Evolutionary conservation across 2,797 vertebrate genomes (phyloP), one percentile per base, ranked within the genome.

Genomic region (Alectoris magna): DNA sequence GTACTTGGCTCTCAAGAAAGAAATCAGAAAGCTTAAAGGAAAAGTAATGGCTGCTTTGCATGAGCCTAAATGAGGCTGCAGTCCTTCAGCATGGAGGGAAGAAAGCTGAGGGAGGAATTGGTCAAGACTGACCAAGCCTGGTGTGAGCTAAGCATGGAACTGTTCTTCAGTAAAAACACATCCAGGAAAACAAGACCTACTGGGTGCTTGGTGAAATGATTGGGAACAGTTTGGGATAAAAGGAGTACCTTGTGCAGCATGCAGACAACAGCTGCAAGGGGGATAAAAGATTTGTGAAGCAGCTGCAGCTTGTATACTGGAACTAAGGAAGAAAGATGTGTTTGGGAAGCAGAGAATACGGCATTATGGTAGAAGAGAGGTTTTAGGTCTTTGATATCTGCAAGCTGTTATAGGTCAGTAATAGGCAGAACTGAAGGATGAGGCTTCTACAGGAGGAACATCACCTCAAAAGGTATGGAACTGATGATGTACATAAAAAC

Each of bases 121-220:
- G n/a, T 22, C 8, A 46, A 62, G 21, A 81, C 55, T 70, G 31
- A 67, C 43, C 68, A 71, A 68, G 41, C 36, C 41, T 39, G 19
- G 19, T 6, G 15, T 26, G 64, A 94, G 82, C 23, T 48, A 19
- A 76, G 67, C 11, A 4, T 1, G 0, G 18, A 90, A 63, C 19
- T 44, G 7, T 1, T 82, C 72, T 79, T 46, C 44, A 71, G 22
- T 58, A 64, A 2, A 41, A 17, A 77, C 0, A 0, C 16, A 56
- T 1, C 39, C 36, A 60, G 67, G 60, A 48, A 76, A 70, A 73
- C 16, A 75, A 86, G 60, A 60, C 73, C 34, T 60, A 14, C 11
- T 11, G 43, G 69, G 34, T 46, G 72, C 24, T 10, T 31, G 27
- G 43, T 73, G 36, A 91, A 84, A 67, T 38, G 36, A 86, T 58